phyloP scores from a whole-genome alignment of 2,888 invertebrate species.

The Trichogramma dendrolimi region DNA sequence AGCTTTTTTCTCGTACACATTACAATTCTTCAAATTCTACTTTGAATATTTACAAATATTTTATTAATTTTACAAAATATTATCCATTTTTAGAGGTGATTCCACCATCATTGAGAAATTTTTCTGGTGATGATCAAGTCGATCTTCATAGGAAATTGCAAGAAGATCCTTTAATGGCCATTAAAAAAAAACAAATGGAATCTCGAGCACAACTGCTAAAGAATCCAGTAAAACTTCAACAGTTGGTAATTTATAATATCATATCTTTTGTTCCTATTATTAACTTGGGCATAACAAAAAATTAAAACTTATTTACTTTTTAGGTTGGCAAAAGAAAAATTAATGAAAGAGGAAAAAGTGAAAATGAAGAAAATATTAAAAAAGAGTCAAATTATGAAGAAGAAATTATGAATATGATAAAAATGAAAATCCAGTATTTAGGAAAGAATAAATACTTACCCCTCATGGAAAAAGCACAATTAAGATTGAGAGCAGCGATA shows the following conservation, averaged over 20 bases:
- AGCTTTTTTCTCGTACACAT: no score
- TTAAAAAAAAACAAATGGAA: slow-evolving; percentile 86
- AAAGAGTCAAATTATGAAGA: slow-evolving; percentile 9
- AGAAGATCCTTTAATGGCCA: slow-evolving; percentile 88
- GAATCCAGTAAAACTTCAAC: slow-evolving; percentile 87
- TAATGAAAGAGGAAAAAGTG: slow-evolving; percentile 42
- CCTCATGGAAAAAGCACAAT: no score
- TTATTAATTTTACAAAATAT: slow-evolving; percentile 13
- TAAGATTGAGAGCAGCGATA: no score
- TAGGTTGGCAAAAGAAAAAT: slow-evolving; percentile 50
- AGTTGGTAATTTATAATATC: slow-evolving; percentile 62
- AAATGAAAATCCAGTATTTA: no score
- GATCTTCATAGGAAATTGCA: slow-evolving; percentile 84
- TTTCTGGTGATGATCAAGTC: slow-evolving; percentile 65
- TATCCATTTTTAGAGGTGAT: slow-evolving; percentile 59
- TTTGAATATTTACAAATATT: background rate
- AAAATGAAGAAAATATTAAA: slow-evolving; percentile 49
- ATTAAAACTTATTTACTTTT: slow-evolving; percentile 19
- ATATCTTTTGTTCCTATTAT: slow-evolving; percentile 34
- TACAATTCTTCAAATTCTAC: no score
- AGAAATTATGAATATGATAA: background rate
- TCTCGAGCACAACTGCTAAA: slow-evolving; percentile 77
- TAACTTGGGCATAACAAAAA: background rate
- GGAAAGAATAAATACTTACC: no score
- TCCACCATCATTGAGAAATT: slow-evolving; percentile 66